Percentiles rank a stretch among this genome's conserved stretches.
phyloP scores from a whole-genome alignment of 2,888 invertebrate genomes.

The Pantelozetes paolii region DNA sequence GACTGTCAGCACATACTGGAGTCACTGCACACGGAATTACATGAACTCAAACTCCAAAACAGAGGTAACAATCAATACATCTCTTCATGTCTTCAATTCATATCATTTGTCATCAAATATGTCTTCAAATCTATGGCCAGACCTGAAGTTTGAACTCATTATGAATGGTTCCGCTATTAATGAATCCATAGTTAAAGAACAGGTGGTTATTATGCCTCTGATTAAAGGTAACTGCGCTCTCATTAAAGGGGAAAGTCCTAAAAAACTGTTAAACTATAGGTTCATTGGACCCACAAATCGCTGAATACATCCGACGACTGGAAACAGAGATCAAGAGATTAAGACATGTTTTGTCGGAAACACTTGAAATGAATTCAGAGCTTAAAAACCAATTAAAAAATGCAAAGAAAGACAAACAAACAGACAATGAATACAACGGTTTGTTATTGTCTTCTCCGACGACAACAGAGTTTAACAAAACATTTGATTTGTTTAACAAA shows the following conservation, averaged over 20 bases:
- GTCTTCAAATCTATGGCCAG: not conserved
- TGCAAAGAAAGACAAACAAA: constrained; percentile 38
- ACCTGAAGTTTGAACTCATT: constrained; percentile 10
- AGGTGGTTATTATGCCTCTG: not conserved
- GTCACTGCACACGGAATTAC: constrained; percentile 5
- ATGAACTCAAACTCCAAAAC: constrained; percentile 18
- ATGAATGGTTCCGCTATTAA: not conserved
- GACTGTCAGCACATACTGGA: not conserved
- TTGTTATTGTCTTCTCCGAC: not conserved
- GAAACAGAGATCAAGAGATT: constrained; percentile 46
- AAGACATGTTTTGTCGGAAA: constrained; percentile 44
- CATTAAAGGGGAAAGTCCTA: not conserved
- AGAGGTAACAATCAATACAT: constrained; percentile 11
- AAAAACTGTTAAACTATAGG: not conserved
- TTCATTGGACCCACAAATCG: not conserved
- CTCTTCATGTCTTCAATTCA: no score
- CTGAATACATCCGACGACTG: constrained; percentile 41
- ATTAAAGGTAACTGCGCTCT: constrained; percentile 8
- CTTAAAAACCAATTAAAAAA: constrained; percentile 44
- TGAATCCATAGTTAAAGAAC: constrained; percentile 10
- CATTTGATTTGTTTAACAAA: not conserved
- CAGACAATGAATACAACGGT: not conserved
- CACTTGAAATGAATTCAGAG: constrained; percentile 44
- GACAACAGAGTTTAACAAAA: constrained; percentile 6
- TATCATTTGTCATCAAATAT: not conserved